Evolutionary conservation across 2,888 invertebrate species (phyloP), one percentile per base, ranked within the genome.

Genomic region (Lasiommata megera): DNA sequence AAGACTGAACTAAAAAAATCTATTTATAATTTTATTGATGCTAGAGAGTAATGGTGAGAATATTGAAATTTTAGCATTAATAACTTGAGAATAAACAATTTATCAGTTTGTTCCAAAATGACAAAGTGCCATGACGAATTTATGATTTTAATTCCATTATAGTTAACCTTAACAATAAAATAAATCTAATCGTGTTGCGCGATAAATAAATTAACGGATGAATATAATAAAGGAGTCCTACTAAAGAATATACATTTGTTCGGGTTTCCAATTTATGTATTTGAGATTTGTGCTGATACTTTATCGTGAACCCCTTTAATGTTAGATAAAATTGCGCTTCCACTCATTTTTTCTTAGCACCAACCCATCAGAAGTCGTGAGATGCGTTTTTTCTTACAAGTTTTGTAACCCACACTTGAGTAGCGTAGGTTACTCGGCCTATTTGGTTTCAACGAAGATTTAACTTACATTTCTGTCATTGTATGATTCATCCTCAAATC

Each of bases 361-460:
- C 76, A 80, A 76, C 80, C 84, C 76, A 77, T 80, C 79, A 77
- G 80, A 76, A 83, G 80, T 85, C 87, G 87, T 86, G 86, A 84
- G 80, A 76, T 74, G 70, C 71, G 72, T 79, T 86, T 86, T 86
- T 88, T 80, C 72, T 67, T 65, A 64, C 58, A 69, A 70, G 71
- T 75, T n/a, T 80, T 80, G 84, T 84, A 79, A 79, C 78, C 77
- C 72, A 74, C 75, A 73, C 56, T 47, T 74, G 23, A 23, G 5
- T 3, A 23, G 23, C 5, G 23, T 23, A 5, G 23, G 23, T 23
- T 72, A 69, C 62, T 64, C 29, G 9, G 17, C 34, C 14, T 54
- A 23, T 52, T 36, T 55, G 51, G 52, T 11, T 1, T 51, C 51
- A 11, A 46, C 52, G 29, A 51, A 23, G 11, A 34, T 54, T 61